Evolutionary conservation across 2,113 vertebrate genomes (phyloP).

Genomic region (Laticauda colubrina): DNA sequence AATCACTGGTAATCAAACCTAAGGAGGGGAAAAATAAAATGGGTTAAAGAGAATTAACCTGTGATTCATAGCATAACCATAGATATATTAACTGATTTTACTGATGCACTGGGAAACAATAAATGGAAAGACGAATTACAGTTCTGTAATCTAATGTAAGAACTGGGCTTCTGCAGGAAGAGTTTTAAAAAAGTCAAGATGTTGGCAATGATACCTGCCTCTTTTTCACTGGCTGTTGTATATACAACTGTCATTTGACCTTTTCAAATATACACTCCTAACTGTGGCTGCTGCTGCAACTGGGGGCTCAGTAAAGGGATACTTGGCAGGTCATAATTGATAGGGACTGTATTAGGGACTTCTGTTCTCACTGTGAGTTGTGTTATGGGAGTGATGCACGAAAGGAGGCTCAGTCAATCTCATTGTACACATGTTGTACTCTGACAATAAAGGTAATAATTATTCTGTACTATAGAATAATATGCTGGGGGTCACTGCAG

Average conservation of each 20-base stretch:
- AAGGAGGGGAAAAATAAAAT: slow-evolving; percentile 18
- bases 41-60: slow-evolving; percentile 16
- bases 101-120: slow-evolving; percentile 6
- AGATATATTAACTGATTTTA: slow-evolving; percentile 26
- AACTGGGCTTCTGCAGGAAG: not conserved
- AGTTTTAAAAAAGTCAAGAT: not conserved
- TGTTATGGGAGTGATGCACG: no score
- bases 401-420: no score
- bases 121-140: not conserved
- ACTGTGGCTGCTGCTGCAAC: not conserved
- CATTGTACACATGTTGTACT: no score
- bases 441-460: no score
- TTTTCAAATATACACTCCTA: not conserved
- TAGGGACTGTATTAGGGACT: not conserved
- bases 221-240: not conserved
- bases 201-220: not conserved
- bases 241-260: not conserved
- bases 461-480: not conserved
- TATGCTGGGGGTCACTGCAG: not conserved
- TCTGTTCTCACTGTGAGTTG: no score
- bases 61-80: not conserved
- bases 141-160: not conserved
- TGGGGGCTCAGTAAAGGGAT: not conserved
- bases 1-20: slow-evolving; percentile 24
- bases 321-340: not conserved